Base-by-base conservation (phyloP, 2,797 vertebrate species). In the Channa striata region DNA sequence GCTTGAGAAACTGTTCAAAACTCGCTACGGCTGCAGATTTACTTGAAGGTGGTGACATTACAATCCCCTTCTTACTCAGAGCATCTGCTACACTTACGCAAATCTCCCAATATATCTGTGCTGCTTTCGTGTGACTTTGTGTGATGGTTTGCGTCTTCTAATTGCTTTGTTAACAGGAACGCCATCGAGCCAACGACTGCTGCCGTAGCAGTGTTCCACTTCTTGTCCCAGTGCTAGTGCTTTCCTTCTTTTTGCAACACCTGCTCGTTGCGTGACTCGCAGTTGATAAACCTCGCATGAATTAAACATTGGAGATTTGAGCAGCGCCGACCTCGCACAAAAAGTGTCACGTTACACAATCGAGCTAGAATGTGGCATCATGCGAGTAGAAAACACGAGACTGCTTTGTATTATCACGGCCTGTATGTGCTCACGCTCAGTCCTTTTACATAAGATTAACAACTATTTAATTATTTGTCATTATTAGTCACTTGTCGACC, bases 151-250 rank as follows among this genome's bases (percentile, higher is more conserved):
- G 58, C 40, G 43, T 60, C 68, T 52, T 72, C 72, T 86, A 86
- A 89, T 87, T 83, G 78, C 67, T 77, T 63, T 11, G 25, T 74
- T 72, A 74, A 77, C 75, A 53, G 61, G 21, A 76, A 69, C 20
- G 51, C 64, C 56, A 65, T 13, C 2, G 13, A 73, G 60, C 44
- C 72, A 34, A 25, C 77, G 59, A 11, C 69, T 74, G 85, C 83
- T 87, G 73, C 87, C 80, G 72, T 40, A 58, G 80, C 85, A 70
- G 20, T 60, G 73, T 39, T 71, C 66, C 54, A 40, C 44, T 69
- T 73, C 43, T 59, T 80, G 76, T 75, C 81, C 58, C 43, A 8
- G 17, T 0, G 42, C 60, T 53, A 62, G 48, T 37, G 25, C 25
- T 30, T 30, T 14, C 71, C 57, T 62, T 69, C 65, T 78, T 86